Percentiles rank a stretch among this genome's conserved stretches.
These are phyloP conservation scores for Lepas anatifera DNA, from an alignment of 2,888 invertebrate species.

Conservation along the genomic window DNA sequence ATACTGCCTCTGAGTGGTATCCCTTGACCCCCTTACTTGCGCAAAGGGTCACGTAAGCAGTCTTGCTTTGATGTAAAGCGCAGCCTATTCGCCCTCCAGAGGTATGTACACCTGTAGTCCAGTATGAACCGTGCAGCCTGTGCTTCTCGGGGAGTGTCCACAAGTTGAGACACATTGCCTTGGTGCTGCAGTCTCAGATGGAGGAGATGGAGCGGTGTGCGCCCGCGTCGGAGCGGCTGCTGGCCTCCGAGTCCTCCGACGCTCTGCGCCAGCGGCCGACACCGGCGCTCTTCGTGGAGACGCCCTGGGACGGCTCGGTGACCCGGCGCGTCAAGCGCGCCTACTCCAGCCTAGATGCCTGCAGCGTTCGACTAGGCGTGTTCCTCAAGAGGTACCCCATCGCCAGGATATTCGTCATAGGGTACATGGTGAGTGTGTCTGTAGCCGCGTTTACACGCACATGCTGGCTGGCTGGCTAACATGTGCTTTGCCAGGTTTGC, in stretches of 20 bases:
- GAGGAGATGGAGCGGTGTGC: not conserved
- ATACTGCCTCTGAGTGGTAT: too few relatives aligned
- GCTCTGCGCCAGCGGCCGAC: conserved; percentile 51
- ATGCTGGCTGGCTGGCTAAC: too few relatives aligned
- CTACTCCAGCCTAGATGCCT: conserved; percentile 58
- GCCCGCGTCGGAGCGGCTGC: not conserved
- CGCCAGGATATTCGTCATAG: conserved; percentile 64
- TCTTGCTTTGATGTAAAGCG: too few relatives aligned
- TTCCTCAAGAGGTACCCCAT: conserved; percentile 69
- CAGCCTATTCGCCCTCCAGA: too few relatives aligned
- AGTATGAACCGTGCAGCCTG: too few relatives aligned
- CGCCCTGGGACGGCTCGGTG: conserved; percentile 61
- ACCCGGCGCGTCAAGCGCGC: conserved; percentile 62
- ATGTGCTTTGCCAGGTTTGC: too few relatives aligned
- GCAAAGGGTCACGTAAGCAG: too few relatives aligned
- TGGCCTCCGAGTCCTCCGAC: not conserved
- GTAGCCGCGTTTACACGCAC: too few relatives aligned
- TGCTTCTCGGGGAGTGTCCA: too few relatives aligned
- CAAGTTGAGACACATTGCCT: too few relatives aligned
- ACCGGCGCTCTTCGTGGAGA: conserved; percentile 56
- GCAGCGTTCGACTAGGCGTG: conserved; percentile 64
- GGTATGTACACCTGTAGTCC: too few relatives aligned
- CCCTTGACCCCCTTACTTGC: too few relatives aligned
- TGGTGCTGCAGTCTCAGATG: not conserved
- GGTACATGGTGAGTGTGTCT: conserved; percentile 59